phyloP scores from a whole-genome alignment of 2,797 vertebrate genomes.

The Lepidocolaptes lacrymiger region DNA sequence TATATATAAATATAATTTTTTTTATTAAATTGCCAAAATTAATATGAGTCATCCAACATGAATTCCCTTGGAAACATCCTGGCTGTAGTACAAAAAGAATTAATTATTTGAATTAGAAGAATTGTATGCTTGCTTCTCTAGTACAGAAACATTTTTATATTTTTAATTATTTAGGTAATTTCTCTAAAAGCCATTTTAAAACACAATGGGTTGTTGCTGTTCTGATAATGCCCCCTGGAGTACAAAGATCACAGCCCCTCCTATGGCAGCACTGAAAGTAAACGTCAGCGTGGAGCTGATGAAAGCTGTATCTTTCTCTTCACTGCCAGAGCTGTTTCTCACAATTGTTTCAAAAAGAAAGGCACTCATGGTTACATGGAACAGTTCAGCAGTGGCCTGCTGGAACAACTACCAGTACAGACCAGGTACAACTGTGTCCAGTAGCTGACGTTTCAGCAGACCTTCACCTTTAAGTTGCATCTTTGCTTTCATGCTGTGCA shows the following conservation, averaged over 20 bases:
- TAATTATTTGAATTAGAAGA: neutral
- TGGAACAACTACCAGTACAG: neutral
- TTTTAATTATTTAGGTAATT: neutral
- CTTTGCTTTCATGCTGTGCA: neutral
- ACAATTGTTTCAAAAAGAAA: neutral
- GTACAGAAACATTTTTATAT: neutral
- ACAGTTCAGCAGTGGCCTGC: neutral
- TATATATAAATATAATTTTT: neutral
- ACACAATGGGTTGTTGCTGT: neutral
- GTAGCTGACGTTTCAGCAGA: fast-evolving
- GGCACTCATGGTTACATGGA: neutral
- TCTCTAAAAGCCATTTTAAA: neutral
- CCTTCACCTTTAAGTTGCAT: neutral
- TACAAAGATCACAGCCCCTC: neutral
- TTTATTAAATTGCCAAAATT: neutral
- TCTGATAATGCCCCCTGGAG: neutral
- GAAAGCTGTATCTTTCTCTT: neutral
- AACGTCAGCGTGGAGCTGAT: neutral
- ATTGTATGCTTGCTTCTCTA: neutral
- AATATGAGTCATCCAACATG: neutral
- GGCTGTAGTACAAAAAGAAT: neutral
- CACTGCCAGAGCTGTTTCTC: neutral
- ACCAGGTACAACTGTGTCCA: neutral
- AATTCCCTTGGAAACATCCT: neutral
- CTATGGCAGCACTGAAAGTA: fast-evolving